Evolutionary conservation across 2,797 vertebrate species (phyloP), one percentile per base, ranked within the genome.

Genomic region (Numenius phaeopus): DNA sequence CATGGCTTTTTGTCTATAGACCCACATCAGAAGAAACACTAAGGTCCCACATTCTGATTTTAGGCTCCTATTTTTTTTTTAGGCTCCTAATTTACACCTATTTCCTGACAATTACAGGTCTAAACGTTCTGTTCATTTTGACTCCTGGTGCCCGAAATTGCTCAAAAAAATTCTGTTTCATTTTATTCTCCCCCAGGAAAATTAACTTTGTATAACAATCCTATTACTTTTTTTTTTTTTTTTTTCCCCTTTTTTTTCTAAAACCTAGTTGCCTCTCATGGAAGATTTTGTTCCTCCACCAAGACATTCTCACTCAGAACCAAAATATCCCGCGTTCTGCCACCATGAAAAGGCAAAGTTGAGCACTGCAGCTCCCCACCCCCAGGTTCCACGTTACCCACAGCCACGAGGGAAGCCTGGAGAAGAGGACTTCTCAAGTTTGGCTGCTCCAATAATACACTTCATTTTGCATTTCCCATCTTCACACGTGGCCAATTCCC

Each of bases 401-500:
- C 23, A 76, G 64, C 76, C 23, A 46, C 0, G 0, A 86, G 57
- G 24, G 17, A 78, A 93, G 34, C 14, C 55, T 64, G 21, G 46
- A 39, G 32, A 52, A 84, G 29, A 81, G 52, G 9, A 90, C 44
- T 44, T 69, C 46, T 67, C 49, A 44, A 37, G 34, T 86, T 57
- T 59, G 42, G 73, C 89, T 82, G 52, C 32, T 79, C 29, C 42
- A 6, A 47, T 93, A 55, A 62, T n/a, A 22, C 29, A 61, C 55
- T 91, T 70, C 39, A 64, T 46, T 49, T 89, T 92, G 47, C 32
- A 61, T 87, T 90, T 92, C 71, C 79, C 83, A 34, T 80, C 67
- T 85, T 95, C 71, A 77, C 78, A 81, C 0, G 0, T 66, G 64
- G 44, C 46, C 64, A 69, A 44, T 73, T 93, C 91, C 39, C 80